phyloP scores from a whole-genome alignment of 2,113 vertebrate genomes.

The Leuciscus idus region DNA sequence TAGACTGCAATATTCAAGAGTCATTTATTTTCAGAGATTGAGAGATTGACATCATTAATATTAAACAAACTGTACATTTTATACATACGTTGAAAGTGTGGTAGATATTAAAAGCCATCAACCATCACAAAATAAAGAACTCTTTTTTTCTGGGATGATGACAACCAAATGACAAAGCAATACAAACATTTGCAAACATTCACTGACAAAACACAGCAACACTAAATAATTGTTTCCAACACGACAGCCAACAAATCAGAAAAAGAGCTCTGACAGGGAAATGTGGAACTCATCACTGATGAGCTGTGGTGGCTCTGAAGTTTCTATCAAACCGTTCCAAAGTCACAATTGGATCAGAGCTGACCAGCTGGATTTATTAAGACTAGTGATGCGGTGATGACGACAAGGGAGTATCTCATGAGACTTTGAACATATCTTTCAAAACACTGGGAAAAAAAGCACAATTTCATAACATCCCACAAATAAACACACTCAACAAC shows the following conservation, averaged over 20 bases:
- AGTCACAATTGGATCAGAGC: conserved; percentile 11
- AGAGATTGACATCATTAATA: conserved; percentile 72
- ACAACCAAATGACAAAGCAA: conserved; percentile 49
- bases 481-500: conserved; percentile 8
- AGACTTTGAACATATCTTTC: conserved; percentile 16
- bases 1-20: conserved; percentile 44
- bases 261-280: conserved; percentile 8
- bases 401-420: neutral
- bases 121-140: conserved; percentile 39
- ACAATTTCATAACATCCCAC: conserved; percentile 32
- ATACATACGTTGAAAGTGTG: conserved; percentile 69
- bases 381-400: neutral
- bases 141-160: conserved; percentile 40
- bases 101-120: conserved; percentile 32
- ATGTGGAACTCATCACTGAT: conserved; percentile 40
- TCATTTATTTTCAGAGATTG: conserved; percentile 75
- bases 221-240: conserved; percentile 68
- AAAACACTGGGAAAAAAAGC: conserved; percentile 14
- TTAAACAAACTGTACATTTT: conserved; percentile 87
- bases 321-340: conserved; percentile 33
- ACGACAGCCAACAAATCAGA: conserved; percentile 63
- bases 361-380: conserved; percentile 39
- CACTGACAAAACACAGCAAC: conserved; percentile 75
- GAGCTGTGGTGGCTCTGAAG: conserved; percentile 27
- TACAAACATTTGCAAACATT: conserved; percentile 62